Conservation (phyloP, 2,113 vertebrate species). For the Neomonachus schauinslandi region DNA sequence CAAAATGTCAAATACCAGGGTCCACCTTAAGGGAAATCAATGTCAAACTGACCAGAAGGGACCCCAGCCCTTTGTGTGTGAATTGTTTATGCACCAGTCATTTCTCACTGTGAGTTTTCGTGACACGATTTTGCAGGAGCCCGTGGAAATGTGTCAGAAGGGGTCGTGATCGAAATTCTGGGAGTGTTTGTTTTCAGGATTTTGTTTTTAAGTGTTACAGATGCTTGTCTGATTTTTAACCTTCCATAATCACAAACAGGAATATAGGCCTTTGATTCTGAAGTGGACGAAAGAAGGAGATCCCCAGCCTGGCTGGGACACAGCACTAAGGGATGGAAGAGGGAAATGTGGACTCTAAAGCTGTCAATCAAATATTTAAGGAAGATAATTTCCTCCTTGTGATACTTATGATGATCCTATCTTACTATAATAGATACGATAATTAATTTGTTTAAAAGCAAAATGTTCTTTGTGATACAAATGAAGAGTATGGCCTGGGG, state of each 20-base stretch:
- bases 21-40: conserved; percentile 78
- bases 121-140: conserved; percentile 79
- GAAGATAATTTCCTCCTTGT: conserved; percentile 79
- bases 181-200: conserved; percentile 74
- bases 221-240: conserved; percentile 83
- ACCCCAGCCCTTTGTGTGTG: conserved; percentile 83
- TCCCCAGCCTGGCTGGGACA: conserved; percentile 73
- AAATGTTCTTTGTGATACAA: conserved; percentile 87
- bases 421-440: conserved; percentile 81
- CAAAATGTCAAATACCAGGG: conserved; percentile 83
- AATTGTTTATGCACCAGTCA: conserved; percentile 80
- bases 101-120: conserved; percentile 87
- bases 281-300: conserved; percentile 78
- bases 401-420: conserved; percentile 80
- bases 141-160: conserved; percentile 76
- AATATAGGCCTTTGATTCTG: conserved; percentile 82
- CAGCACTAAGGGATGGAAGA: conserved; percentile 77
- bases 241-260: conserved; percentile 78
- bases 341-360: conserved; percentile 55
- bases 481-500: conserved; percentile 89
- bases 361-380: conserved; percentile 74
- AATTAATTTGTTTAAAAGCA: conserved; percentile 87
- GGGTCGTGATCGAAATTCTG: conserved; percentile 60
- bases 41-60: conserved; percentile 84
- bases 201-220: conserved; percentile 74